Conservation (phyloP, 2,888 invertebrate species). For the Seladonia tumulorum region DNA sequence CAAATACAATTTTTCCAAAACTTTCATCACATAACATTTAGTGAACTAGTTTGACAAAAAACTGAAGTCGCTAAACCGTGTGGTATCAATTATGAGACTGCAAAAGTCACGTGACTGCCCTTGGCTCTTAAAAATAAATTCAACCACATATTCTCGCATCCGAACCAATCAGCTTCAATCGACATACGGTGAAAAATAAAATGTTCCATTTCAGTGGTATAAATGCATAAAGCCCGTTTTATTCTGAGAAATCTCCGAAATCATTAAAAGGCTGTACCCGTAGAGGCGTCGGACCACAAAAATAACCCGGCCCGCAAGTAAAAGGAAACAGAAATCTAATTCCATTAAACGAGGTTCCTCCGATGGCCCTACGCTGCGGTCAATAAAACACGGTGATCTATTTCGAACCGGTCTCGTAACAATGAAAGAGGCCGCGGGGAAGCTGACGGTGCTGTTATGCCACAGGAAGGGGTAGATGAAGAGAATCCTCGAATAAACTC, state of each 20-base stretch:
- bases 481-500: too few relatives aligned
- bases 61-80: too few relatives aligned
- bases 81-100: too few relatives aligned
- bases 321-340: background rate
- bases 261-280: background rate
- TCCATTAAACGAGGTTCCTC: background rate
- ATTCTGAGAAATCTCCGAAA: background rate
- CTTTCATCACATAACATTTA: too few relatives aligned
- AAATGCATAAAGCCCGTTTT: background rate
- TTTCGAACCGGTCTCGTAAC: slow-evolving; percentile 9
- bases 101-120: too few relatives aligned
- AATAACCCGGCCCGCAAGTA: background rate
- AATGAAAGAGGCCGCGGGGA: background rate
- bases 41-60: too few relatives aligned
- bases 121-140: too few relatives aligned
- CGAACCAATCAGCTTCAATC: background rate
- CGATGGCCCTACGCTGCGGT: background rate
- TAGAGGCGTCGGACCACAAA: background rate
- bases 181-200: background rate
- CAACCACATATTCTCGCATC: too few relatives aligned
- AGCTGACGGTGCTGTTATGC: too few relatives aligned
- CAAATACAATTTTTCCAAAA: too few relatives aligned
- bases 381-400: slow-evolving; percentile 9
- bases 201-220: background rate
- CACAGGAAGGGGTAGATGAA: too few relatives aligned